A percentile compares a stretch with the other conserved stretches of the same genome.
Evolutionary conservation across 2,113 vertebrate species (phyloP).

Genomic region (Kobus ellipsiprymnus): DNA sequence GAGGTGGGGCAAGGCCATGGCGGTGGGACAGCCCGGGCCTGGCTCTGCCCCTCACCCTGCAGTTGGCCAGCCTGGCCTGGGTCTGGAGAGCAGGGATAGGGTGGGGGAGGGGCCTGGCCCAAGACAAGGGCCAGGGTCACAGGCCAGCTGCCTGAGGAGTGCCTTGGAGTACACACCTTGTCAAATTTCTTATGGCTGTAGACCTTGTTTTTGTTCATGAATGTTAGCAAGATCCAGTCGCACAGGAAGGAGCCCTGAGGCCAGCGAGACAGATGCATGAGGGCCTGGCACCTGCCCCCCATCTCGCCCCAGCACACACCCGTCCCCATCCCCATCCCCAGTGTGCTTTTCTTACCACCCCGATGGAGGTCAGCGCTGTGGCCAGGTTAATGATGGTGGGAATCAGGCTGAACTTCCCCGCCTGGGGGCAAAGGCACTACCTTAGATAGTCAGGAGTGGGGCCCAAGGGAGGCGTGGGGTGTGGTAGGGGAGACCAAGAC

Average conservation of each 20-base stretch:
- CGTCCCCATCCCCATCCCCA: not conserved
- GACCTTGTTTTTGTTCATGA: slow-evolving; percentile 91
- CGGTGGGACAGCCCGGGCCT: no score
- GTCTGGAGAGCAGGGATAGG: not conserved
- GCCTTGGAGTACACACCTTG: slow-evolving; percentile 77
- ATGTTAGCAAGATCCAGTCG: slow-evolving; percentile 94
- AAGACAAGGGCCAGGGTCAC: slow-evolving; percentile 50
- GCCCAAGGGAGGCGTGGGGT: no score
- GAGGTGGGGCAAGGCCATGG: not conserved
- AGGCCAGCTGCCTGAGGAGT: slow-evolving; percentile 27
- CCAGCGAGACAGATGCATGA: not conserved
- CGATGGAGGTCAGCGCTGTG: slow-evolving; percentile 91
- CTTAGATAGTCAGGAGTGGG: not conserved
- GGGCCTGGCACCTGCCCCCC: no score
- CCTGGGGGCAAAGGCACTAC: slow-evolving; percentile 73
- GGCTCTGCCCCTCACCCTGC: not conserved
- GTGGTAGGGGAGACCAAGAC: not conserved
- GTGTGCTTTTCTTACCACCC: slow-evolving; percentile 85
- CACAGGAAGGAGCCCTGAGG: slow-evolving; percentile 93
- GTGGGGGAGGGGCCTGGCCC: slow-evolving; percentile 48
- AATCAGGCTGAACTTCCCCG: slow-evolving; percentile 93
- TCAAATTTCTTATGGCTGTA: slow-evolving; percentile 93
- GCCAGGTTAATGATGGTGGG: slow-evolving; percentile 93
- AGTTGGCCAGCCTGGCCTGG: not conserved
- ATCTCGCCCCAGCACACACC: accelerated